Evolutionary conservation across 2,888 invertebrate species (phyloP).

Genomic region (Alloscopus bannaensis): DNA sequence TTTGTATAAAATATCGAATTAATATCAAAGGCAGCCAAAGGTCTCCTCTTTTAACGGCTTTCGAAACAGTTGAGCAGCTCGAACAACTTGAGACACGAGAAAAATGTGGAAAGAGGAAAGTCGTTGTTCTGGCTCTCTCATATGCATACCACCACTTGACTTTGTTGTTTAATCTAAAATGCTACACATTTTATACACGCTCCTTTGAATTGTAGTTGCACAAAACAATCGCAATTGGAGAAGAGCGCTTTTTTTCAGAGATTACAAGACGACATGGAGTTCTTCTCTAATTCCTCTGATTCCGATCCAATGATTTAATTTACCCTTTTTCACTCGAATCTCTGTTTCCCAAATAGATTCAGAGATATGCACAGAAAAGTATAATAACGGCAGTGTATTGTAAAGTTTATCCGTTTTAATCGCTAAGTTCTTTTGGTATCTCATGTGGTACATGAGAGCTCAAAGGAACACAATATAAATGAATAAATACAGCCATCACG

Average conservation of each 20-base stretch:
- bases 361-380: neutral
- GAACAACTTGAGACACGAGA: too few species aligned
- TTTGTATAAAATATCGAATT: neutral
- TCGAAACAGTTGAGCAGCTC: neutral
- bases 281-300: constrained; percentile 14
- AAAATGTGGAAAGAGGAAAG: too few species aligned
- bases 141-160: too few species aligned
- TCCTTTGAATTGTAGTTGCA: too few species aligned
- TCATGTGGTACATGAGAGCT: neutral
- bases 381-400: neutral
- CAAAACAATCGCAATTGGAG: too few species aligned
- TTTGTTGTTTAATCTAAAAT: too few species aligned
- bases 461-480: neutral
- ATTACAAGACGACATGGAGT: constrained; percentile 8
- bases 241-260: too few species aligned
- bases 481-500: constrained; percentile 48
- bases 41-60: constrained; percentile 7
- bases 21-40: constrained; percentile 5
- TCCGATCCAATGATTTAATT: constrained; percentile 54
- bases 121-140: too few species aligned
- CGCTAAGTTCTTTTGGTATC: constrained; percentile 1
- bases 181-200: too few species aligned
- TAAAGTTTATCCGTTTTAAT: too few species aligned
- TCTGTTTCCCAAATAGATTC: constrained; percentile 17
- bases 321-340: constrained; percentile 17